phyloP scores from a whole-genome alignment of 2,797 vertebrate species.

The Spheniscus humboldti region DNA sequence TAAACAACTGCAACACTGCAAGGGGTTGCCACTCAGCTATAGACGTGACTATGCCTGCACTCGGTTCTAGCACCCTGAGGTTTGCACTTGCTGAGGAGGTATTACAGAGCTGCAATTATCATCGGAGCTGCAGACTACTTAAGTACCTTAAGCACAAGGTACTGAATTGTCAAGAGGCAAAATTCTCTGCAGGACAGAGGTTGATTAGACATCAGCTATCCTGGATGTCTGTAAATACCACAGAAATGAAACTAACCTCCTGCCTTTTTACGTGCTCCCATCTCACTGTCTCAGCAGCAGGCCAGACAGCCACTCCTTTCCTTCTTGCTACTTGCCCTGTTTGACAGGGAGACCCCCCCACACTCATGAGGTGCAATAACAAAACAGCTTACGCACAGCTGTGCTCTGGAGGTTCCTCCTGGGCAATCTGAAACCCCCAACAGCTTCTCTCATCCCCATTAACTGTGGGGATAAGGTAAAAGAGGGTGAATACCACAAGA shows the following conservation, averaged over 20 bases:
- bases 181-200: neutral
- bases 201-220: neutral
- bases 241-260: neutral
- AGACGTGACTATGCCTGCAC: neutral
- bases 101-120: neutral
- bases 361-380: neutral
- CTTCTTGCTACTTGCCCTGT: neutral
- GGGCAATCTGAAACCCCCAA: neutral
- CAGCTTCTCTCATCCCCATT: neutral
- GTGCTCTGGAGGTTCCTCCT: neutral
- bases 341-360: neutral
- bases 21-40: neutral
- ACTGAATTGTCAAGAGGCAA: neutral
- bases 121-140: neutral
- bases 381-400: neutral
- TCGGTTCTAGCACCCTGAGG: neutral
- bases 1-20: neutral
- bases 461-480: neutral
- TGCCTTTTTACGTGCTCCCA: neutral
- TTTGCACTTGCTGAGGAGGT: neutral
- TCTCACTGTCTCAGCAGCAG: neutral
- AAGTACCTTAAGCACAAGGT: neutral
- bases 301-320: neutral
- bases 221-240: neutral
- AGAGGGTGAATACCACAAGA: neutral